Conservation (phyloP, 2,888 invertebrate genomes). For the Caenorhabditis imperialis region DNA sequence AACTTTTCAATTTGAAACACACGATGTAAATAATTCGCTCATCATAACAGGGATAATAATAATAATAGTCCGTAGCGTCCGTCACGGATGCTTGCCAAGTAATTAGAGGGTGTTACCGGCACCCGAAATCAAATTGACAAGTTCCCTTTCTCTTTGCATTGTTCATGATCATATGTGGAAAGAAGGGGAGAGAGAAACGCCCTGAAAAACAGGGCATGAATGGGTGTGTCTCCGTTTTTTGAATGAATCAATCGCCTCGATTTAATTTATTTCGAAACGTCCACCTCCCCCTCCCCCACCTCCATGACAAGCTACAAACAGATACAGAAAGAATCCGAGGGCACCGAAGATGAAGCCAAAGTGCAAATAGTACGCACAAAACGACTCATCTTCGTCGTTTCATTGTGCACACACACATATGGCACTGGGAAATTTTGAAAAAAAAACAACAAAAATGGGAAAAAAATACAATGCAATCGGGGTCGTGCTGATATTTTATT, state of each 20-base stretch:
- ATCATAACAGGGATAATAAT: too few relatives aligned
- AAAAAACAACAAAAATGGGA: not conserved
- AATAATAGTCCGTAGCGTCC: too few relatives aligned
- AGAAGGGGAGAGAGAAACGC: slow-evolving; percentile 5
- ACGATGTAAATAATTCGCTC: too few relatives aligned
- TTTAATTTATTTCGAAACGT: too few relatives aligned
- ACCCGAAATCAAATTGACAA: slow-evolving; percentile 47
- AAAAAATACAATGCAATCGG: not conserved
- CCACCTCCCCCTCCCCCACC: not conserved
- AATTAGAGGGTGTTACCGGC: not conserved
- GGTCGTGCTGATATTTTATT: slow-evolving; percentile 2
- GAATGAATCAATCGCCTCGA: slow-evolving; percentile 3
- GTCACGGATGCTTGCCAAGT: slow-evolving; percentile 21
- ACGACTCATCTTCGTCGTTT: not conserved
- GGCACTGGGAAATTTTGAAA: not conserved
- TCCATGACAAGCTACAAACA: not conserved
- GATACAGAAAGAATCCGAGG: slow-evolving; percentile 3
- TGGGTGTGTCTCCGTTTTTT: slow-evolving; percentile 23
- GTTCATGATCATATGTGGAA: slow-evolving; percentile 15
- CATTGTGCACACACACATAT: not conserved
- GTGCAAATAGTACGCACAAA: slow-evolving; percentile 21
- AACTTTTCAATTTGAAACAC: too few relatives aligned
- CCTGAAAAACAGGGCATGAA: slow-evolving; percentile 10
- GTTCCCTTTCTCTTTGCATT: slow-evolving; percentile 8
- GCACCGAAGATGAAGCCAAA: slow-evolving; percentile 39